Evolutionary conservation across 2,113 vertebrate genomes (phyloP), one percentile per base, ranked within the genome.

Genomic region (Shinisaurus crocodilurus): DNA sequence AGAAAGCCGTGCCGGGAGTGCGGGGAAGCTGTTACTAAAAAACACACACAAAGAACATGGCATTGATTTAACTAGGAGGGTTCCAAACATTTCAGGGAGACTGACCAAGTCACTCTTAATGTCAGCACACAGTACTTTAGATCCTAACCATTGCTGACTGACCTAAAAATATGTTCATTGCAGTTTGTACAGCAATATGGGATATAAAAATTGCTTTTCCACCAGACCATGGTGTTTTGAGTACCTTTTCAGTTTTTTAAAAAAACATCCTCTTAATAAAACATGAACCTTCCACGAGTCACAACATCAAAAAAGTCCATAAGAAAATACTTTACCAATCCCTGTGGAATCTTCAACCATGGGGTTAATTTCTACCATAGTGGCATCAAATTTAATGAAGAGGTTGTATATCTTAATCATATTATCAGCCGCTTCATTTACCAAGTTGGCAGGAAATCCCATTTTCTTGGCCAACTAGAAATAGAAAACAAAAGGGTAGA

Each of bases 341-440:
- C 99, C 99, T 82, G 98, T 98, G 1, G 99, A 96, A 96, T 99
- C 99, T 95, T 99, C 99, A 95, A 99, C 98, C 99, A 99, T 99
- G 89, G 99, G 99, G 97, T 99, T 99, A 96, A 99, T 99, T 98
- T 99, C 99, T 82, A 99, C 82, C 99, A 99, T 99, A 74, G 99
- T 99, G n/a, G 99, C 99, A 89, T 99, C 99, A 0, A 99, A 99
- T 95, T 99, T 98, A 94, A 99, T 97, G 95, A 99, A 99, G 75
- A 99, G 95, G 23, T 98, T 96, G 95, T 99, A 99, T 34, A 99
- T 97, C 94, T 98, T 99, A 91, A 99, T 94, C 98, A 99, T 99
- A 96, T 98, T 99, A 94, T 98, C 98, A 5, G 99, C 99, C 1
- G 99, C 99, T 97, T 99, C 98, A 88, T 99, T 97, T 74, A 99